Evolutionary conservation across 2,797 vertebrate genomes (phyloP), one percentile per base, ranked within the genome.

Genomic region (Cuculus canorus): DNA sequence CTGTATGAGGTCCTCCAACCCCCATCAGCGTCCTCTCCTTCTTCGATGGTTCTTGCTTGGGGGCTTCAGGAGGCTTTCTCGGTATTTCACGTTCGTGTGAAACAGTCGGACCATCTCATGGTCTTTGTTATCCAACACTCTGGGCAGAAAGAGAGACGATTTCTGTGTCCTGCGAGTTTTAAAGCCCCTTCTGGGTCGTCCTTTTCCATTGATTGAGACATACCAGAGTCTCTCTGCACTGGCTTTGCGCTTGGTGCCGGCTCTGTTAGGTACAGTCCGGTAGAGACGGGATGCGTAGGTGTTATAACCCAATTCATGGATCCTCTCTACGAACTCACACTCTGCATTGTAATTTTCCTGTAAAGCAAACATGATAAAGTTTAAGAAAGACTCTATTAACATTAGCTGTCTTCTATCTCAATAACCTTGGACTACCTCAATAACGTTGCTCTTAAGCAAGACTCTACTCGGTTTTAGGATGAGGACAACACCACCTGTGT

Each of bases 281-380:
- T 99, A 98, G 94, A 98, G 98, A 17, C 98, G 98, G 5, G 99
- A 99, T 0, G 99, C 99, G 0, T 99, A 99, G 0, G 99, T 99
- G 97, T 99, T 99, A 93, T 99, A 99, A 17, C 99, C 99, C 90
- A 99, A 73, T 91, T 99, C 99, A 1, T 99, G 99, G 95, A 99
- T 99, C 59, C 99, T 98, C 97, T 99, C 99, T 96, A 99, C 98
- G 4, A 99, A 99, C 97, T 99, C 99, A n/a, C 99, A 99, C 93
- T 99, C 99, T 2, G 98, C 96, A 30, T 98, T 99, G 93, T 99
- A 99, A 59, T 79, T 98, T 88, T 99, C 99, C 99, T 99, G 96
- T 9, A 64, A 89, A 96, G 50, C 48, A 69, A 91, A 54, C 6
- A 28, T 12, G 16, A 93, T 65, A 11, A 48, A 22, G 23, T 64